Evolutionary conservation across 2,797 vertebrate species (phyloP).

Genomic region (Argyrosomus regius): DNA sequence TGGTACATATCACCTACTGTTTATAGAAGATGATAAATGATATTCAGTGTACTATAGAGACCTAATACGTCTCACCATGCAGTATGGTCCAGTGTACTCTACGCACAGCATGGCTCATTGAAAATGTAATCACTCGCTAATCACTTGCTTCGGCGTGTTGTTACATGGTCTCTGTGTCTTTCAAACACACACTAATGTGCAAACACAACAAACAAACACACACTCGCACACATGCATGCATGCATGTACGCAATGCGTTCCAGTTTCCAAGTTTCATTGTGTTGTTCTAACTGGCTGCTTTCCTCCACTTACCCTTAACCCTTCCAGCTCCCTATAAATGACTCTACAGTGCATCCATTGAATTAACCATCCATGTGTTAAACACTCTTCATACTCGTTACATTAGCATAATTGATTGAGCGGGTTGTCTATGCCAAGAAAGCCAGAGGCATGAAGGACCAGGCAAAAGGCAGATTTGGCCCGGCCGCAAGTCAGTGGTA

Average conservation of each 20-base stretch:
- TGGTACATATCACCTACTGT: slow-evolving; percentile 34
- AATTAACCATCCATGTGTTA: slow-evolving; percentile 70
- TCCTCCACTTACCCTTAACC: slow-evolving; percentile 68
- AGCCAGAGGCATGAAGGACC: slow-evolving; percentile 70
- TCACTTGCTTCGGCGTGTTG: slow-evolving; percentile 62
- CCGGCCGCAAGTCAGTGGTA: slow-evolving; percentile 54
- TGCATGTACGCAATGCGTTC: slow-evolving; percentile 17
- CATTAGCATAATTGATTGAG: slow-evolving; percentile 83
- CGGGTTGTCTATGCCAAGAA: slow-evolving; percentile 67
- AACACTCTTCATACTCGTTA: slow-evolving; percentile 68
- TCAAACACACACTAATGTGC: slow-evolving; percentile 10
- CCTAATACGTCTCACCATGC: slow-evolving; percentile 42
- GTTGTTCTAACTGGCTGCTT: slow-evolving; percentile 51
- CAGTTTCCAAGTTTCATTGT: slow-evolving; percentile 41
- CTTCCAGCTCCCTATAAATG: slow-evolving; percentile 58
- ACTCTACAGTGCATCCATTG: slow-evolving; percentile 50
- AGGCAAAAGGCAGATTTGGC: slow-evolving; percentile 61
- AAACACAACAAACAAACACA: slow-evolving; percentile 9
- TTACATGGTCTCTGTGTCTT: slow-evolving; percentile 34
- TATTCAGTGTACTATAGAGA: slow-evolving; percentile 34
- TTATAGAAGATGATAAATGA: slow-evolving; percentile 63
- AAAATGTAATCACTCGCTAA: slow-evolving; percentile 75
- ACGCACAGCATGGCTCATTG: slow-evolving; percentile 71
- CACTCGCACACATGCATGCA: slow-evolving; percentile 24
- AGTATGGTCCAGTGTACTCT: slow-evolving; percentile 49